phyloP scores from a whole-genome alignment of 2,888 invertebrate genomes.

The Clostera curtula region DNA sequence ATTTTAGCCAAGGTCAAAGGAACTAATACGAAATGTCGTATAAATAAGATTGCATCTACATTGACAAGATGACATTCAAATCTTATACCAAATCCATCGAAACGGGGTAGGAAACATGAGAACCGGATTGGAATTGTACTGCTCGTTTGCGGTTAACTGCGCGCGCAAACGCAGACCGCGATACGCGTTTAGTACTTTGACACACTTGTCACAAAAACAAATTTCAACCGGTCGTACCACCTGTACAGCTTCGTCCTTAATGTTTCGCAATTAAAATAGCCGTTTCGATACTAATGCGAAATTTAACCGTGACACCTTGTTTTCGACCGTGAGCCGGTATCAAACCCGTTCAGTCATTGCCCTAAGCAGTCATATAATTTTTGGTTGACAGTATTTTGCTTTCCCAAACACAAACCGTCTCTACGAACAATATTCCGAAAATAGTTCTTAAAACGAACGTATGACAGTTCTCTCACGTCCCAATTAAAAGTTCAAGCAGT shows the following conservation, averaged over 20 bases:
- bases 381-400: background rate
- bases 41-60: too few species aligned
- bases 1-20: too few species aligned
- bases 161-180: constrained; percentile 45
- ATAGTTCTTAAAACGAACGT: too few species aligned
- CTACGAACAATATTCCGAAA: too few species aligned
- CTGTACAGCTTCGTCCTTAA: constrained; percentile 8
- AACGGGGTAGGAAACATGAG: too few species aligned
- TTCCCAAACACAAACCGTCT: too few species aligned
- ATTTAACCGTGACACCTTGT: constrained; percentile 6
- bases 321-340: constrained; percentile 8
- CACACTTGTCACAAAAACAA: constrained; percentile 44
- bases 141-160: constrained; percentile 59
- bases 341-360: constrained; percentile 13
- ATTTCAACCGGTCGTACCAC: constrained; percentile 19
- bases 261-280: constrained; percentile 18
- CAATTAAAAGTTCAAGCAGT: constrained; percentile 37
- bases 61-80: too few species aligned
- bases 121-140: too few species aligned
- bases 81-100: too few species aligned
- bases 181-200: constrained; percentile 56
- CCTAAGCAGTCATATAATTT: constrained; percentile 1
- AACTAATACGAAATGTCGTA: too few species aligned
- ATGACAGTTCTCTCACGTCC: constrained; percentile 13
- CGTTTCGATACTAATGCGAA: constrained; percentile 9